These are phyloP conservation scores for Drosophila nr. perissopoda DNA, from an alignment of 2,888 invertebrate genomes.

Conservation along the genomic window DNA sequence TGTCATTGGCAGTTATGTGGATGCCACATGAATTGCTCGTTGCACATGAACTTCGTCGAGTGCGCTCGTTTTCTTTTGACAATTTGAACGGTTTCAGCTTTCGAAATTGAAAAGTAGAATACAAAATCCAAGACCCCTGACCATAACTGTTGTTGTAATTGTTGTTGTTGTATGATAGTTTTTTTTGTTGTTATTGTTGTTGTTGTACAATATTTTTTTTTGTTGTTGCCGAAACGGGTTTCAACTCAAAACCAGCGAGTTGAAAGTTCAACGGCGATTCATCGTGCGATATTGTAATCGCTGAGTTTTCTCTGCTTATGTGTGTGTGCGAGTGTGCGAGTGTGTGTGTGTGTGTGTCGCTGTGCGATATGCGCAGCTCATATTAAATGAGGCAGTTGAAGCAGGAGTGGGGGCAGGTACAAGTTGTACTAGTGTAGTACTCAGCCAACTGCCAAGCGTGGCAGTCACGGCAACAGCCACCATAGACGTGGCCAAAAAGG, in stretches of 20 bases:
- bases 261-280: constrained; percentile 76
- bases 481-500: neutral
- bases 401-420: constrained; percentile 16
- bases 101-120: constrained; percentile 76
- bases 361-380: constrained; percentile 56
- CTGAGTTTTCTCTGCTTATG: constrained; percentile 14
- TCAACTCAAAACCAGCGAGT: constrained; percentile 48
- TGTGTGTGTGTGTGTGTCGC: constrained; percentile 24
- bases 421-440: constrained; percentile 37
- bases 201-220: constrained; percentile 22
- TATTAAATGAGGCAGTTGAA: constrained; percentile 56
- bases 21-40: constrained; percentile 34
- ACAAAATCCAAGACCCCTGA: constrained; percentile 32
- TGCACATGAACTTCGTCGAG: constrained; percentile 74
- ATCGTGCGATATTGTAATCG: constrained; percentile 76
- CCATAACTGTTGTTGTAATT: constrained; percentile 17
- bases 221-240: constrained; percentile 14
- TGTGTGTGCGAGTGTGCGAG: neutral
- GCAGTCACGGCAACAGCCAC: constrained; percentile 64
- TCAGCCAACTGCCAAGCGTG: constrained; percentile 34
- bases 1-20: constrained; percentile 38
- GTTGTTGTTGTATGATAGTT: constrained; percentile 2
- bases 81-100: constrained; percentile 74
- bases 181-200: constrained; percentile 31
- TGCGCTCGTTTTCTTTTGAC: constrained; percentile 75